A percentile compares a stretch with the other conserved stretches of the same genome.
Evolutionary conservation across 1,140 invertebrate genomes (phyloP).

Genomic region (Radopholus similis): DNA sequence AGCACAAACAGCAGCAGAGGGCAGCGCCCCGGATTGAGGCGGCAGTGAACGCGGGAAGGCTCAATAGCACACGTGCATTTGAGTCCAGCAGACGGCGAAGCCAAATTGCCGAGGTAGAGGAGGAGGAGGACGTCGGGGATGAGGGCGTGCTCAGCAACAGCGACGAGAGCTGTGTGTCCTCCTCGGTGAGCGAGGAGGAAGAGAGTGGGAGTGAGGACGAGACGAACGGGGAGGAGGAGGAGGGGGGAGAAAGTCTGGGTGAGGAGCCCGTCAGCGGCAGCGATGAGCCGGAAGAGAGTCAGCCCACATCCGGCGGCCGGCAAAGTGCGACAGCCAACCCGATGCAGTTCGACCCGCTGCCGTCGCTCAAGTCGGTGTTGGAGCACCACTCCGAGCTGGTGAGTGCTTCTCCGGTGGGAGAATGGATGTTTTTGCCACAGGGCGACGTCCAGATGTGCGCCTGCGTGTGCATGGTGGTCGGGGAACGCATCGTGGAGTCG

Average conservation of each 20-base stretch:
- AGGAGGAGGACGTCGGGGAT: background rate
- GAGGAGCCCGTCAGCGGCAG: background rate
- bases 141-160: background rate
- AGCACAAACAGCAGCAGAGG: background rate
- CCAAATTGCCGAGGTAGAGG: background rate
- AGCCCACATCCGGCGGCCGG: background rate
- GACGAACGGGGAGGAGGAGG: background rate
- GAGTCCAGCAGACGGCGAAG: background rate
- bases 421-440: slow-evolving; percentile 11
- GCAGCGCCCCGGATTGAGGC: background rate
- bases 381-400: slow-evolving; percentile 29
- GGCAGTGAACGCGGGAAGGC: background rate
- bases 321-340: slow-evolving; percentile 11
- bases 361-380: slow-evolving; percentile 22
- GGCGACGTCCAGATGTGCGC: slow-evolving; percentile 41
- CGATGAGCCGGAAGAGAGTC: background rate
- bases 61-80: background rate
- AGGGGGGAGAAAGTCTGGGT: background rate
- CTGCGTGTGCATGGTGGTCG: slow-evolving; percentile 33
- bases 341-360: slow-evolving; percentile 15
- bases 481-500: slow-evolving; percentile 26
- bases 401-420: background rate
- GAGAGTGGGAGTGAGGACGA: background rate
- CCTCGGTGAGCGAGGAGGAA: background rate
- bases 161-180: background rate